A percentile compares a stretch with the other conserved stretches of the same genome.
Conservation (phyloP, 35 echinoderm and acorn worm species). For the Apostichopus japonicus region DNA sequence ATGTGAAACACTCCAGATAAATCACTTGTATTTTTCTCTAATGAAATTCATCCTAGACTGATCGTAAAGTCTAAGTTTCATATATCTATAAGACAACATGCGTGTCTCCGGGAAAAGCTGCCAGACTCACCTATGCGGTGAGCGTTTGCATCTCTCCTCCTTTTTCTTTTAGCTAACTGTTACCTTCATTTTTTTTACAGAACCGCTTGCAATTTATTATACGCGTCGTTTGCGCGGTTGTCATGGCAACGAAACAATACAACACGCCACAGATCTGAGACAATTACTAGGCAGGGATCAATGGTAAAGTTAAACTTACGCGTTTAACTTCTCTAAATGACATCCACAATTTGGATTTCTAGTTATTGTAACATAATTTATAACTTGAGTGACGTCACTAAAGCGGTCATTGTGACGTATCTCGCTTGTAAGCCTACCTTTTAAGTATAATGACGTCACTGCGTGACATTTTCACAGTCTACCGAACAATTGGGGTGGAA, state of each 20-base stretch:
- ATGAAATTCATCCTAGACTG: too few species aligned
- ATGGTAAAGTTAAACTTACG: background rate
- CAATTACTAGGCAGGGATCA: background rate
- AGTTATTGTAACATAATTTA: slow-evolving; percentile 25
- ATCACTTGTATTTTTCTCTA: too few species aligned
- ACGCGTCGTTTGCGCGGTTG: slow-evolving; percentile 8
- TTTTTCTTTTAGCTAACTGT: background rate
- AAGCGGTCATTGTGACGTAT: slow-evolving; percentile 6
- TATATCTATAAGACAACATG: too few species aligned
- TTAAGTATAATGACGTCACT: background rate
- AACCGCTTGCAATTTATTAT: slow-evolving; percentile 3
- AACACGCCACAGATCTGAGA: background rate
- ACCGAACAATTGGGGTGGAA: slow-evolving; percentile 12
- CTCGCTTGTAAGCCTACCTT: background rate
- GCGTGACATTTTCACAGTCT: slow-evolving; percentile 16
- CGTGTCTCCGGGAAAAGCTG: too few species aligned
- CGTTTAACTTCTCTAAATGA: background rate
- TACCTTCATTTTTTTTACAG: background rate
- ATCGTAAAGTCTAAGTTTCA: too few species aligned
- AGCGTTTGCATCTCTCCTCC: background rate
- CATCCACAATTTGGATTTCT: slow-evolving; percentile 2
- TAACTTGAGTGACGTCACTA: slow-evolving; percentile 18
- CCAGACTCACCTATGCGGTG: too few species aligned
- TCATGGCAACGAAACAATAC: background rate
- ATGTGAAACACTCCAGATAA: too few species aligned